Evolutionary conservation across 2,888 invertebrate species (phyloP).

Genomic region (Colostygia pectinataria): DNA sequence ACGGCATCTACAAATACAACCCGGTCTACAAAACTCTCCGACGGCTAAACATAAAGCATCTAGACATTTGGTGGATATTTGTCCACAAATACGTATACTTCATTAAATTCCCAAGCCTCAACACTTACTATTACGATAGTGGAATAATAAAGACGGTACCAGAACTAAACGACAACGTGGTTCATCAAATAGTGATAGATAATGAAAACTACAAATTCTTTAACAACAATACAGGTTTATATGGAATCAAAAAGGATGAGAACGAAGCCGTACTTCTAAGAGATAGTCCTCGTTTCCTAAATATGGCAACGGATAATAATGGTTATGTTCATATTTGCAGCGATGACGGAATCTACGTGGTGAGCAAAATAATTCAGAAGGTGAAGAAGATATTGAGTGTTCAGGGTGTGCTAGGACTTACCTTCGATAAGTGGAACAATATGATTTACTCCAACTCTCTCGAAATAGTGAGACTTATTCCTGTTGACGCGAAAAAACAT

Average conservation of each 20-base stretch:
- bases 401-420: slow-evolving; percentile 60
- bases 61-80: slow-evolving; percentile 71
- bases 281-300: slow-evolving; percentile 54
- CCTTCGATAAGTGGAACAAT: slow-evolving; percentile 63
- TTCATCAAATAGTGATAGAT: slow-evolving; percentile 69
- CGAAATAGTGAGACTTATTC: slow-evolving; percentile 55
- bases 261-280: slow-evolving; percentile 44
- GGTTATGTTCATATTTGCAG: slow-evolving; percentile 59
- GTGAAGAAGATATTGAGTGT: slow-evolving; percentile 56
- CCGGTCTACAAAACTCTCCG: slow-evolving; percentile 45
- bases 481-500: too few species aligned
- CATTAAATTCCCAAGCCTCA: slow-evolving; percentile 64
- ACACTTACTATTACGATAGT: slow-evolving; percentile 56
- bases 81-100: slow-evolving; percentile 59
- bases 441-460: slow-evolving; percentile 69
- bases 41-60: slow-evolving; percentile 50
- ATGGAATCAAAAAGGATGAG: slow-evolving; percentile 47
- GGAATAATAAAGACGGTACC: slow-evolving; percentile 44
- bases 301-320: slow-evolving; percentile 58
- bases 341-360: slow-evolving; percentile 64
- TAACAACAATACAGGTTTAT: slow-evolving; percentile 64
- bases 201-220: slow-evolving; percentile 57
- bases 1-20: slow-evolving; percentile 67
- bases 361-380: slow-evolving; percentile 55
- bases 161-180: slow-evolving; percentile 42